Conservation (phyloP, 2,888 invertebrate genomes). For the Achlya flavicornis region DNA sequence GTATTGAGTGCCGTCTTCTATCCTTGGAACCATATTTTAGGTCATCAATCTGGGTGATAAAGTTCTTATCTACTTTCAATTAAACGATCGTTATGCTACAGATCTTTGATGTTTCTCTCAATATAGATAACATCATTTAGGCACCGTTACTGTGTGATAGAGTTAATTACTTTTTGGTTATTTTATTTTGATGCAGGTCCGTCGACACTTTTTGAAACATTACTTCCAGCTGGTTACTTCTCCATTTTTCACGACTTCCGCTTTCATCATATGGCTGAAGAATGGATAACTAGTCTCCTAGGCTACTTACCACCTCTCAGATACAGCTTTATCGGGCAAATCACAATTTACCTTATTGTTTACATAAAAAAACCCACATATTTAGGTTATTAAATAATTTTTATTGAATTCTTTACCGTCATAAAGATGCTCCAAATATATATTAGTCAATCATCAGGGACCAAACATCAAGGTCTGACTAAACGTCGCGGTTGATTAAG, state of each 20-base stretch:
- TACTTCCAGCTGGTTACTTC: no score
- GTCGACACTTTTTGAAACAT: no score
- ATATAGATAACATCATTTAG: not conserved
- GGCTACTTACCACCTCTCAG: no score
- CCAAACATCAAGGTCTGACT: conserved; percentile 51
- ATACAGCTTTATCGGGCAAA: no score
- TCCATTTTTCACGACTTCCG: no score
- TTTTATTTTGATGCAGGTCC: no score
- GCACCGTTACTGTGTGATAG: not conserved
- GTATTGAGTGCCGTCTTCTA: not conserved
- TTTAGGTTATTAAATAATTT: no score
- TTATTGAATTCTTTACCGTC: not conserved
- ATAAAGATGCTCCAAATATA: conserved; percentile 18
- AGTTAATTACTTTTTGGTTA: no score
- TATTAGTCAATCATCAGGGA: conserved; percentile 30
- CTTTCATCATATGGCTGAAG: no score
- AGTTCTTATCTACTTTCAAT: conserved; percentile 18
- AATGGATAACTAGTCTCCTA: no score
- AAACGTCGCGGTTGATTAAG: conserved; percentile 30
- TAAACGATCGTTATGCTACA: conserved; percentile 4
- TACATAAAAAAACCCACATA: no score
- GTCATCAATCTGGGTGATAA: conserved; percentile 19
- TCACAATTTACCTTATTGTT: no score
- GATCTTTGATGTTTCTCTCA: not conserved
- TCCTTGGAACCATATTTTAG: conserved; percentile 16